phyloP scores from a whole-genome alignment of 2,113 vertebrate species.

The Anarrhichthys ocellatus region DNA sequence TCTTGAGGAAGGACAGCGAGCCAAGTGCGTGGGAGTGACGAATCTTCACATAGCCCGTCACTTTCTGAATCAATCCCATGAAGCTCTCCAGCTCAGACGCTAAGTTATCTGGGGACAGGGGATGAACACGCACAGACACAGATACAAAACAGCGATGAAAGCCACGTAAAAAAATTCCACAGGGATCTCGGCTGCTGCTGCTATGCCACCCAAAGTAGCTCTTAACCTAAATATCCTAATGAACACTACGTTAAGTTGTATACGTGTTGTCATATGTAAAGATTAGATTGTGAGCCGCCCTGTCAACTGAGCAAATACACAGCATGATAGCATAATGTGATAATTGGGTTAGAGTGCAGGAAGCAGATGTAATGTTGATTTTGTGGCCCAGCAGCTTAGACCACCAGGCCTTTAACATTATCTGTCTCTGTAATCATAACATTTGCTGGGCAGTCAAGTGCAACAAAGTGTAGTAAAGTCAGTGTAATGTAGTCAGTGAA shows the following conservation, averaged over 20 bases:
- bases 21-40: constrained; percentile 94
- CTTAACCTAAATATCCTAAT: constrained; percentile 28
- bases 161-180: constrained; percentile 11
- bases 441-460: constrained; percentile 22
- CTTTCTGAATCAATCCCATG: constrained; percentile 96
- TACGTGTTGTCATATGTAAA: constrained; percentile 38
- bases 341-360: constrained; percentile 57
- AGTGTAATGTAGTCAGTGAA: constrained; percentile 2
- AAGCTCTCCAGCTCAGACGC: constrained; percentile 98
- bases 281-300: constrained; percentile 45
- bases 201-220: neutral
- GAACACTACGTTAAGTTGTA: neutral
- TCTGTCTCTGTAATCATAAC: constrained; percentile 22
- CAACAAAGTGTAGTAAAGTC: constrained; percentile 15
- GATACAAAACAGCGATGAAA: constrained; percentile 8
- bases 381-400: constrained; percentile 31
- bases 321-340: constrained; percentile 55
- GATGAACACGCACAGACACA: constrained; percentile 31
- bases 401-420: constrained; percentile 6
- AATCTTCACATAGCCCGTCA: constrained; percentile 96
- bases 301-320: constrained; percentile 49
- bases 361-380: constrained; percentile 49
- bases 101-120: constrained; percentile 89
- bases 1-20: constrained; percentile 96
- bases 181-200: neutral